Evolutionary conservation across 2,797 vertebrate genomes (phyloP).

Genomic region (Apogon talboti): DNA sequence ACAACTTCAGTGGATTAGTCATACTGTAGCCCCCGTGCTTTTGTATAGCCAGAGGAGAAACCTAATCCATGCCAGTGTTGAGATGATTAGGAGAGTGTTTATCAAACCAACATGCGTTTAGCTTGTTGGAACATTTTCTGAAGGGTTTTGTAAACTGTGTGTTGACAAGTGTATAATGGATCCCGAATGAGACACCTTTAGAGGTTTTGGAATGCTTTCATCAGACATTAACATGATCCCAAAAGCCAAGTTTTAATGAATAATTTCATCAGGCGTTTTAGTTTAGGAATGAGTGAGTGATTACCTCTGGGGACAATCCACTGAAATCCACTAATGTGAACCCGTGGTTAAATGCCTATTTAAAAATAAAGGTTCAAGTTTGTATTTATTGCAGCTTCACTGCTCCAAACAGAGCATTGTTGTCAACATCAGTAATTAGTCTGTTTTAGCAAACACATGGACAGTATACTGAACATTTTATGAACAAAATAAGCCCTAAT

Average conservation of each 20-base stretch:
- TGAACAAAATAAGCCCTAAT: background rate
- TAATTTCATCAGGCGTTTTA: slow-evolving; percentile 24
- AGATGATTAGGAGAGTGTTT: slow-evolving; percentile 81
- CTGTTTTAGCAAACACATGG: background rate
- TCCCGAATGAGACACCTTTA: slow-evolving; percentile 66
- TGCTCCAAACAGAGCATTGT: background rate
- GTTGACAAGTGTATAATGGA: slow-evolving; percentile 63
- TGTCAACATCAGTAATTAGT: background rate
- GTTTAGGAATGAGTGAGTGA: slow-evolving; percentile 9
- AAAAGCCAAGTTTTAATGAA: slow-evolving; percentile 38
- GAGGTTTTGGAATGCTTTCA: slow-evolving; percentile 55
- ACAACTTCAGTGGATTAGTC: slow-evolving; percentile 86
- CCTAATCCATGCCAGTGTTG: slow-evolving; percentile 75
- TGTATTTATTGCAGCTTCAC: background rate
- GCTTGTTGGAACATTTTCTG: slow-evolving; percentile 72
- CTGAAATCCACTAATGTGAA: background rate
- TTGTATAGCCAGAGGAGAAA: slow-evolving; percentile 80
- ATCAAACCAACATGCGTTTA: slow-evolving; percentile 70
- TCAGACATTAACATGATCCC: slow-evolving; percentile 51
- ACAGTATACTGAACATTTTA: background rate
- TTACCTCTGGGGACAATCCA: slow-evolving; percentile 1
- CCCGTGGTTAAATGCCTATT: background rate
- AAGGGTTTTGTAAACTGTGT: slow-evolving; percentile 75
- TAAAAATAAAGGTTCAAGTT: background rate
- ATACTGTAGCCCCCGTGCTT: slow-evolving; percentile 80